Evolutionary conservation across 2,888 invertebrate species (phyloP), one percentile per base, ranked within the genome.

Genomic region (Clistopyga incitator): DNA sequence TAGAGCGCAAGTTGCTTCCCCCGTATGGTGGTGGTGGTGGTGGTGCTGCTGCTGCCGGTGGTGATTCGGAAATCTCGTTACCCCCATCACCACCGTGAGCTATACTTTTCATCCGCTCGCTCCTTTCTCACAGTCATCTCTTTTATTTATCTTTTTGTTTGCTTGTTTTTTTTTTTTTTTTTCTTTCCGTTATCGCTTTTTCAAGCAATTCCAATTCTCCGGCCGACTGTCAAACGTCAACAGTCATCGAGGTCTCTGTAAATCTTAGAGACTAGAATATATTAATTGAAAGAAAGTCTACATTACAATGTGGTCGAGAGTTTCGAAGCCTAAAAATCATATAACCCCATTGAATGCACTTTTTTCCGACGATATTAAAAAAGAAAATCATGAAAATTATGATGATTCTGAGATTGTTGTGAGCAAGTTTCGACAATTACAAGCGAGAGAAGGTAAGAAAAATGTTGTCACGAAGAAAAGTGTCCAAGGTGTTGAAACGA

Each of bases 401-500:
- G 86, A 89, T 65, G 88, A 88, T n/a, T 86, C 87, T 23, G 86
- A 85, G 18, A 81, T 79, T 65, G 75, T 82, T n/a, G 77, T 90
- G 10, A 86, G 85, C 29, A 85, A 81, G 38, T 90, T 87, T 11
- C 29, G 29, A 29, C 29, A 4, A 29, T 84, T 34, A 18, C 86
- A 86, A 2, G 91, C 90, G 0, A 83, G 83, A 2, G 20, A 82
- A 10, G 81, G 84, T 42, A 83, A 82, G 15, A 86, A 77, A 61
- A 79, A 61, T n/a, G 72, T 45, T 56, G 76, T 72, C 1, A 25
- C 81, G 18, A 87, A 77, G 20, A 34, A 61, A 67, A 64, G 68
- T 18, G 11, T 74, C 64, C 11, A 71, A 47, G 64, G 54, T 18
- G 10, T 56, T 29, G 80, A n/a, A n/a, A n/a, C 78, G 65, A 88